These are phyloP conservation scores for Platycheirus rosarum DNA, from an alignment of 2,888 invertebrate genomes.

Conservation along the genomic window DNA sequence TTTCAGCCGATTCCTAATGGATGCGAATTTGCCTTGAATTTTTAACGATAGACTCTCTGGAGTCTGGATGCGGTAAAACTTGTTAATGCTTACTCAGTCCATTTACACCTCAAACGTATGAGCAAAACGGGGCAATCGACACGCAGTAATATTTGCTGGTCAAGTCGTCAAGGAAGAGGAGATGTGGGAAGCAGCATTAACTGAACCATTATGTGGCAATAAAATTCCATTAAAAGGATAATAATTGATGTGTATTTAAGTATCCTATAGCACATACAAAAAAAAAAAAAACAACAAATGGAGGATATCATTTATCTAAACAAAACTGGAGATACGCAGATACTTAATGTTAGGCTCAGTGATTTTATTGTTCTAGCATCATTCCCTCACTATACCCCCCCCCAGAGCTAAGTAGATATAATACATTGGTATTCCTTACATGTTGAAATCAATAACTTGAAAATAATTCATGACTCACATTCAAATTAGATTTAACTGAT, in stretches of 20 bases:
- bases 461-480: conserved; percentile 72
- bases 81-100: conserved; percentile 60
- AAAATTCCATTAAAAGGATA: conserved; percentile 72
- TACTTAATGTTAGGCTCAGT: conserved; percentile 29
- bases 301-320: neutral
- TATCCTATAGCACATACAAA: conserved; percentile 15
- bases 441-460: conserved; percentile 74
- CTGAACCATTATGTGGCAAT: conserved; percentile 50
- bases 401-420: conserved; percentile 7
- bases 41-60: conserved; percentile 35
- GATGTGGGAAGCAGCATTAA: conserved; percentile 37
- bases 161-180: conserved; percentile 1
- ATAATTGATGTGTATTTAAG: conserved; percentile 48
- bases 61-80: conserved; percentile 13
- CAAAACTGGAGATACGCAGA: conserved; percentile 9
- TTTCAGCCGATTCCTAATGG: conserved; percentile 27
- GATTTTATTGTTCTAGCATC: conserved; percentile 49
- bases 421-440: conserved; percentile 68
- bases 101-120: conserved; percentile 35
- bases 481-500: conserved; percentile 59
- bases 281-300: neutral
- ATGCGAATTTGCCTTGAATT: conserved; percentile 32
- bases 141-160: neutral
- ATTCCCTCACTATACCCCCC: neutral
- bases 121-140: conserved; percentile 19